Evolutionary conservation across 2,888 invertebrate genomes (phyloP), one percentile per base, ranked within the genome.

Genomic region (Opisthograptis luteolata): DNA sequence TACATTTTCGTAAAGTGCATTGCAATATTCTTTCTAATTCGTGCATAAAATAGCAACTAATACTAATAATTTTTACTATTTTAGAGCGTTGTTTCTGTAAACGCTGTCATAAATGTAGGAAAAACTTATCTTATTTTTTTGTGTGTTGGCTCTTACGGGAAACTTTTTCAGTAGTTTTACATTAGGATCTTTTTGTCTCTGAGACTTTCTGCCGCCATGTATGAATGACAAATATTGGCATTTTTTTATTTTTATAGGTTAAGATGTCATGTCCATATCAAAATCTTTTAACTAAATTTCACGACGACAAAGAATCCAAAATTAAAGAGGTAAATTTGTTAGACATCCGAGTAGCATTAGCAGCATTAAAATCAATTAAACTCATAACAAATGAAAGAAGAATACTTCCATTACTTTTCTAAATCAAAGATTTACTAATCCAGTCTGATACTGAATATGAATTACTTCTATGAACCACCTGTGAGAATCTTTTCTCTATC

Each of bases 211-310:
- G n/a, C n/a, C n/a, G n/a, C n/a, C n/a, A n/a, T n/a, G n/a, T n/a
- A n/a, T n/a, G n/a, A n/a, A n/a, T 50, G 55, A 40, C 39, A 53
- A 46, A 47, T 55, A 61, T 25, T 25, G 25, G 5, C 17, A 58
- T 52, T 47, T 37, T 40, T 34, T 13, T 27, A 44, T 48, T 53
- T 60, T 58, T 63, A 27, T 79, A 81, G 79, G 74, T 84, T 84
- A 86, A 80, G 70, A 89, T 89, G 89, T 78, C 85, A 84, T 89
- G 91, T 78, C 87, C 89, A 63, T 87, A 81, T 86, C 87, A 90
- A 79, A 85, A 88, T 75, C 80, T 91, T 73, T 17, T 45, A n/a
- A 81, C 81, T 50, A 81, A 78, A 62, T 72, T 79, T 50, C 55
- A 67, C 60, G 62, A 70, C 55, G 76, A 69, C 58, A 73, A 72